These are phyloP conservation scores for Eurystomus gularis DNA, from an alignment of 2,113 vertebrate species.

Conservation along the genomic window DNA sequence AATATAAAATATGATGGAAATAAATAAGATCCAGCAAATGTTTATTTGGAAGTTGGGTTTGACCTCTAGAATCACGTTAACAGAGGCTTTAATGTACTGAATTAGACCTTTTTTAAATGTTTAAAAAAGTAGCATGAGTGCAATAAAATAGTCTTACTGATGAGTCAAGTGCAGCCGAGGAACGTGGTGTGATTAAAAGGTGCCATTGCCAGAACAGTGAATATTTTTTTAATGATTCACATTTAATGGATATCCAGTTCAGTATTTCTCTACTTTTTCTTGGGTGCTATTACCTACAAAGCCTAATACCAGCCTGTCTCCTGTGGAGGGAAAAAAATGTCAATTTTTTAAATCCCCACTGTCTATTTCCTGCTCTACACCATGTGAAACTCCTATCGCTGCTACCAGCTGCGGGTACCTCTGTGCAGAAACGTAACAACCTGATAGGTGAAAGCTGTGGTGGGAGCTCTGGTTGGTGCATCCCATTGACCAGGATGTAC, in stretches of 20 bases:
- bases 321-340: neutral
- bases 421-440: neutral
- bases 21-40: constrained; percentile 24
- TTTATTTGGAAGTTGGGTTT: constrained; percentile 36
- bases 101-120: neutral
- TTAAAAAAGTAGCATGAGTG: neutral
- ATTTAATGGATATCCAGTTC: neutral
- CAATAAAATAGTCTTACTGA: neutral
- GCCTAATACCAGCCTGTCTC: neutral
- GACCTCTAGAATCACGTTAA: constrained; percentile 18
- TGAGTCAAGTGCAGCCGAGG: neutral
- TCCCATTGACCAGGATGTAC: neutral
- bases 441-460: neutral
- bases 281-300: neutral
- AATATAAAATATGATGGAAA: constrained; percentile 12
- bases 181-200: neutral
- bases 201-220: neutral
- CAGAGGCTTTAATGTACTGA: neutral
- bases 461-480: neutral
- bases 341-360: neutral
- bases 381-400: neutral
- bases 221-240: neutral
- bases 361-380: neutral
- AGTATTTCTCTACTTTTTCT: neutral
- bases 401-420: neutral